A percentile compares a stretch with the other conserved stretches of the same genome.
Evolutionary conservation across 2,113 vertebrate genomes (phyloP).

Genomic region (Abramis brama): DNA sequence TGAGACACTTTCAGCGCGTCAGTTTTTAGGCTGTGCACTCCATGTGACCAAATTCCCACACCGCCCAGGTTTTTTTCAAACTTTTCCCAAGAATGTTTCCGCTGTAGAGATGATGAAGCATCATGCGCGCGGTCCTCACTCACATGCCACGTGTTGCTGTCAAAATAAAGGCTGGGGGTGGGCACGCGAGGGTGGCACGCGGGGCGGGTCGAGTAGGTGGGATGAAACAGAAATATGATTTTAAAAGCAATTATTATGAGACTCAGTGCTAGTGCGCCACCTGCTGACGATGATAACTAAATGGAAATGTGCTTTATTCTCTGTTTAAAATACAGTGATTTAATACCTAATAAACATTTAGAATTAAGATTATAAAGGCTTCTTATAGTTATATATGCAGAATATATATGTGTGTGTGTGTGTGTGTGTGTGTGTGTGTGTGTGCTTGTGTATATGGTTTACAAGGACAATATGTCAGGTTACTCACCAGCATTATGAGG

Average conservation of each 20-base stretch:
- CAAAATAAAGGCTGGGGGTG: conserved; percentile 69
- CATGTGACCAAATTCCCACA: conserved; percentile 20
- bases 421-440: no score
- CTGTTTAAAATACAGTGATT: not conserved
- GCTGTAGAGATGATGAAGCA: not conserved
- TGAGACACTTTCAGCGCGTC: not conserved
- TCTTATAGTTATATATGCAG: no score
- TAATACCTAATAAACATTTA: no score
- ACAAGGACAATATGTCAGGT: no score
- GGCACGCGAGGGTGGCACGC: conserved; percentile 46
- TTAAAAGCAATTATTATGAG: not conserved
- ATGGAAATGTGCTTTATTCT: not conserved
- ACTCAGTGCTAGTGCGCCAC: conserved; percentile 62
- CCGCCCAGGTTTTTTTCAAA: not conserved
- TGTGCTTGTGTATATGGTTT: no score
- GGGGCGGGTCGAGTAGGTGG: conserved; percentile 64
- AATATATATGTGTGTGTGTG: no score
- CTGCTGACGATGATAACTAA: conserved; percentile 59
- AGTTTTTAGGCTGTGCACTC: not conserved
- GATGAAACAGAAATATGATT: not conserved
- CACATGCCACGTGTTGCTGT: conserved; percentile 71
- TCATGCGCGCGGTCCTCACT: conserved; percentile 59
- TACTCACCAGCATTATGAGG: no score
- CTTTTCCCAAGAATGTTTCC: not conserved
- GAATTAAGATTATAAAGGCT: no score